These are phyloP conservation scores for Mionectes macconnelli DNA, from an alignment of 2,113 vertebrate genomes.

Conservation along the genomic window DNA sequence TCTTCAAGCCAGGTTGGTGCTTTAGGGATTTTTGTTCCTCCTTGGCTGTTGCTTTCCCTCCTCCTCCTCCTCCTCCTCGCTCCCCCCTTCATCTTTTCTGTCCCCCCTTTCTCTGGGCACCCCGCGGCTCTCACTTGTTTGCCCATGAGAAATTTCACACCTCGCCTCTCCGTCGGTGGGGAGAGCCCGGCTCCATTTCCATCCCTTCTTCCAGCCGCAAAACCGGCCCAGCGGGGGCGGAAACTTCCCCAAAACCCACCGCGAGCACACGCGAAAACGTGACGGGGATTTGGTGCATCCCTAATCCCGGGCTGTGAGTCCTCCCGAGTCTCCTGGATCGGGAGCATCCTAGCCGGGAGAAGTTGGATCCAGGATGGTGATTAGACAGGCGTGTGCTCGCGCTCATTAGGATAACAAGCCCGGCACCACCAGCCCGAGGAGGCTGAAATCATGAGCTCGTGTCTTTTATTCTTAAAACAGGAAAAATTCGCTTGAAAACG, in stretches of 20 bases:
- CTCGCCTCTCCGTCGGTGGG: neutral
- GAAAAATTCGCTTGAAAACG: neutral
- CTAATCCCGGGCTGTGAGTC: neutral
- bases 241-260: neutral
- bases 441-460: neutral
- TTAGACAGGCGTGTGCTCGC: neutral
- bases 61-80: neutral
- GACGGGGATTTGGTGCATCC: neutral
- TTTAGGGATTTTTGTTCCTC: slow-evolving; percentile 62
- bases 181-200: neutral
- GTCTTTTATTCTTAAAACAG: neutral
- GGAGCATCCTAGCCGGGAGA: rapidly evolving
- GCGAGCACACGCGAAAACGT: slow-evolving; percentile 1
- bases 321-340: neutral
- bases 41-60: neutral
- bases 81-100: neutral
- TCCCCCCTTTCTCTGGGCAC: slow-evolving; percentile 27
- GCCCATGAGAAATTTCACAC: slow-evolving; percentile 79
- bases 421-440: rapidly evolving
- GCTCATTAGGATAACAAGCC: neutral
- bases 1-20: slow-evolving; percentile 32
- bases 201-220: neutral
- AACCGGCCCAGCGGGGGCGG: neutral
- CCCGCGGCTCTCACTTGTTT: slow-evolving; percentile 61
- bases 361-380: neutral